Conservation (phyloP, 2,797 vertebrate species). For the Sebastes nivosus region DNA sequence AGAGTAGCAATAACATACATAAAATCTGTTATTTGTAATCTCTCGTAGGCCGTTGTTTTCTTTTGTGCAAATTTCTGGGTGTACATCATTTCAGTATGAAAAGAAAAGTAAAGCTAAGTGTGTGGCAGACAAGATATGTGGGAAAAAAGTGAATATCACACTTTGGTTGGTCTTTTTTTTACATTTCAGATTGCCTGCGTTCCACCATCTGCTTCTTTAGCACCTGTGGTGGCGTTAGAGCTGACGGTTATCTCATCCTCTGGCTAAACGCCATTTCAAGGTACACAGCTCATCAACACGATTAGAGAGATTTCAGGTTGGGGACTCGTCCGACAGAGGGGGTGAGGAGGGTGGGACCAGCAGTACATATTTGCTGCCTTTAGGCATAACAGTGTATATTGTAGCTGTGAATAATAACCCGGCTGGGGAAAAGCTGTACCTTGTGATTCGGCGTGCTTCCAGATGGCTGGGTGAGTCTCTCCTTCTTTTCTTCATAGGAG, state of each 20-base stretch:
- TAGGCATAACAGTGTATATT: constrained; percentile 7
- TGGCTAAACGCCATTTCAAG: constrained; percentile 38
- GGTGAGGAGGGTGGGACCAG: constrained; percentile 8
- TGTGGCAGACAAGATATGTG: neutral
- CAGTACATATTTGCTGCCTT: neutral
- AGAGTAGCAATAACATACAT: neutral
- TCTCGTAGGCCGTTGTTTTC: neutral
- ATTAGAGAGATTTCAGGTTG: constrained; percentile 13
- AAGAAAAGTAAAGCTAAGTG: neutral
- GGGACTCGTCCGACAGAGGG: constrained; percentile 12
- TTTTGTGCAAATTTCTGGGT: neutral
- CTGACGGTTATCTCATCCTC: constrained; percentile 37
- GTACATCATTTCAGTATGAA: neutral
- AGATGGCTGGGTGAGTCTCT: constrained; percentile 98
- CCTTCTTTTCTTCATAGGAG: constrained; percentile 94
- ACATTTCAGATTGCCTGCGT: constrained; percentile 7
- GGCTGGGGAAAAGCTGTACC: constrained; percentile 73
- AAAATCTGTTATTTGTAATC: neutral
- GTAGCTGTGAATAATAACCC: neutral
- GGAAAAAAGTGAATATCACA: neutral
- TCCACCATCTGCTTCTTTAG: constrained; percentile 35
- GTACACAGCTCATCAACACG: constrained; percentile 22
- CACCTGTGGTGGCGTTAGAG: constrained; percentile 34
- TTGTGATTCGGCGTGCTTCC: constrained; percentile 96
- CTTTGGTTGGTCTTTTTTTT: neutral